Evolutionary conservation across 2,888 invertebrate genomes (phyloP), one percentile per base, ranked within the genome.

Genomic region (Icerya purchasi): DNA sequence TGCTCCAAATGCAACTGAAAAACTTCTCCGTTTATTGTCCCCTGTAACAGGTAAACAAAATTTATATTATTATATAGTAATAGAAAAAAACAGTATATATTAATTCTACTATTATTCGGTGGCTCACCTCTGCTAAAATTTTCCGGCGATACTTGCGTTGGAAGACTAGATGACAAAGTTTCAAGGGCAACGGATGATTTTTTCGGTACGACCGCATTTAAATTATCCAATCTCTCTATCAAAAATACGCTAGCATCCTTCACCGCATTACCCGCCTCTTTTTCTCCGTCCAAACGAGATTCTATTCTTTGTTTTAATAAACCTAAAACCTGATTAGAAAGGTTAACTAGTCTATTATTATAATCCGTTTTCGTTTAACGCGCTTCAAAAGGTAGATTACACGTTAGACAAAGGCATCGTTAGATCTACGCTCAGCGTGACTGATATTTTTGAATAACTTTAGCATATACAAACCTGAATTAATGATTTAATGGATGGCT

Each of bases 401-500:
- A n/a, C n/a, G n/a, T n/a, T n/a, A n/a, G n/a, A n/a, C n/a, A n/a
- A n/a, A n/a, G n/a, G n/a, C n/a, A n/a, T n/a, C n/a, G n/a, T n/a
- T n/a, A n/a, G n/a, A n/a, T n/a, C n/a, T n/a, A n/a, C n/a, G n/a
- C n/a, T n/a, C n/a, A n/a, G n/a, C n/a, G n/a, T n/a, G n/a, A n/a
- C n/a, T n/a, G n/a, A n/a, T n/a, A n/a, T n/a, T n/a, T n/a, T n/a
- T n/a, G n/a, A n/a, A n/a, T n/a, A n/a, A n/a, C n/a, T n/a, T n/a
- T n/a, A 36, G 5, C 36, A 2, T 36, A 62, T 56, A 66, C 70
- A 71, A 70, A 89, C 92, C 80, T 92, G 92, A 72, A 86, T 85
- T 64, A 94, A 77, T 2, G 90, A 91, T 69, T 88, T 86, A 69
- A 93, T 86, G 68, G 86, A 86, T 1, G 92, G 91, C 70, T 91